Evolutionary conservation across 2,888 invertebrate species (phyloP).

Genomic region (Pyrochroa serraticornis): DNA sequence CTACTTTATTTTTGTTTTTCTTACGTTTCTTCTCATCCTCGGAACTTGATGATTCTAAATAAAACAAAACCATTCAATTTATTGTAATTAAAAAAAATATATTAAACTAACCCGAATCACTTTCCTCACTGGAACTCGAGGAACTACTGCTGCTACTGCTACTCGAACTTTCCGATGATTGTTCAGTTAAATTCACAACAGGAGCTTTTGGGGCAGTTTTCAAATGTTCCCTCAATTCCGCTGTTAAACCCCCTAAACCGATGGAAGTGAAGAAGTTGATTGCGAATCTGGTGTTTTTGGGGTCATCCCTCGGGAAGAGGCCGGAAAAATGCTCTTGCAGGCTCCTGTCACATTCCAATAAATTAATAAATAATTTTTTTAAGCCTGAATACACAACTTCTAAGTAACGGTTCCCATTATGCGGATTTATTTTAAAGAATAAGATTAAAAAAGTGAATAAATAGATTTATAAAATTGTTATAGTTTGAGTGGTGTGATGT

Average conservation of each 20-base stretch:
- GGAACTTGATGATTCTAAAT: slow-evolving; percentile 39
- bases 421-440: too few relatives aligned
- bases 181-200: slow-evolving; percentile 48
- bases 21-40: slow-evolving; percentile 40
- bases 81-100: background rate
- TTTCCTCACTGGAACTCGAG: slow-evolving; percentile 25
- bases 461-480: too few relatives aligned
- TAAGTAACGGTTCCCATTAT: too few relatives aligned
- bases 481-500: too few relatives aligned
- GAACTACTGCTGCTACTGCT: slow-evolving; percentile 38
- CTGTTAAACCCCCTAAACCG: slow-evolving; percentile 94
- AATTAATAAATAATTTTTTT: slow-evolving; percentile 2
- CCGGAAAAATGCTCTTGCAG: slow-evolving; percentile 86
- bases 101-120: slow-evolving; percentile 42
- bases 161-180: slow-evolving; percentile 47
- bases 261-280: slow-evolving; percentile 98
- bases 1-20: slow-evolving; percentile 30
- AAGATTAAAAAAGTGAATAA: too few relatives aligned
- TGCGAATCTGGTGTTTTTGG: slow-evolving; percentile 94
- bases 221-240: slow-evolving; percentile 87
- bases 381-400: too few relatives aligned
- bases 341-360: slow-evolving; percentile 66
- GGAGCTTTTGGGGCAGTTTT: slow-evolving; percentile 75
- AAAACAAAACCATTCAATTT: background rate
- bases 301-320: slow-evolving; percentile 93